Evolutionary conservation across 2,113 vertebrate genomes (phyloP).

Genomic region (Hypanus sabinus): DNA sequence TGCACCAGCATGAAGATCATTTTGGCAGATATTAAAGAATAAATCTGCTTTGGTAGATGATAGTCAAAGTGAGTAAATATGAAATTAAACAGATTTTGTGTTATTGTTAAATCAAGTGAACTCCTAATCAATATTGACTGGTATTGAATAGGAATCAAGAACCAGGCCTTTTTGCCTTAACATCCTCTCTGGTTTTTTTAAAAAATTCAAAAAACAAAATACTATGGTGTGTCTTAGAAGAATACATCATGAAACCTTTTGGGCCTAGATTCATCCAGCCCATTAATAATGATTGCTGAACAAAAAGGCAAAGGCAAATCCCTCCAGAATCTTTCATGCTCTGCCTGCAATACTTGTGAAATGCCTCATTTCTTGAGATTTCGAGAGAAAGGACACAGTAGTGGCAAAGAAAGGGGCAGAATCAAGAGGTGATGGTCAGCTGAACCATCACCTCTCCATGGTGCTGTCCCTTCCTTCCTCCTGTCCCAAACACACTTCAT

Average conservation of each 20-base stretch:
- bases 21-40: background rate
- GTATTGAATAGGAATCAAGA: background rate
- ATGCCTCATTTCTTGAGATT: background rate
- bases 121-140: background rate
- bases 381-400: background rate
- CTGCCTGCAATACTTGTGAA: background rate
- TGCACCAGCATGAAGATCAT: background rate
- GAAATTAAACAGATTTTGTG: background rate
- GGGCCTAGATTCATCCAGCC: background rate
- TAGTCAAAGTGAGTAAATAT: background rate
- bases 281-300: background rate
- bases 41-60: background rate
- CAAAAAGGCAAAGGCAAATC: background rate
- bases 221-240: background rate
- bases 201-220: background rate
- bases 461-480: background rate
- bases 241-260: background rate
- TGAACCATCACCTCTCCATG: background rate
- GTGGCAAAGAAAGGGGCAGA: background rate
- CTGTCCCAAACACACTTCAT: background rate
- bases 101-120: background rate
- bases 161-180: background rate
- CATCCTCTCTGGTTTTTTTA: background rate
- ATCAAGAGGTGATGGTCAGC: no score
- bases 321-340: background rate